Evolutionary conservation across 2,888 invertebrate genomes (phyloP), one percentile per base, ranked within the genome.

Genomic region (Seira musarum): DNA sequence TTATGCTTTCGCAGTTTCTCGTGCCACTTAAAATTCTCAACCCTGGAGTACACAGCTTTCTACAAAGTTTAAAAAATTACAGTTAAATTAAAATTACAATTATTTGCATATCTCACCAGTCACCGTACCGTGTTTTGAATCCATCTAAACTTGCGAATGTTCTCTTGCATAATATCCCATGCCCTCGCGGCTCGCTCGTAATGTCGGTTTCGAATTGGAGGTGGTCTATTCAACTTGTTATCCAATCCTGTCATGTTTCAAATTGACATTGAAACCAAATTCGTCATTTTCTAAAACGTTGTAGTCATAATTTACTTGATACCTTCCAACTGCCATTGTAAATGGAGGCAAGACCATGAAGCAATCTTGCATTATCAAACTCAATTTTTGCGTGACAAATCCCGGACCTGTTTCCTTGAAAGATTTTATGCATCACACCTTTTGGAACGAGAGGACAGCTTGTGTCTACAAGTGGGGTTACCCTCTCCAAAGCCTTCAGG

Each of bases 321-420:
- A 79, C 79, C 40, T 72, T 72, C 6, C 17, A 2, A 0, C 60
- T 6, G 13, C 79, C 79, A 64, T 67, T 79, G 40, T 79, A 79
- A 30, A 79, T 79, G 10, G 49, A 13, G 0, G 79, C 72, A n/a
- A 79, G 46, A 10, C 13, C 67, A 1, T 40, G 19, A n/a, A 79
- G 64, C n/a, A 79, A 30, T 15, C 61, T 72, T 1, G 72, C 79
- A 64, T 79, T 79, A 0, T 49, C 67, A 10, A 30, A 35, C 21
- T 72, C 79, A 22, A 79, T 79, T 53, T 73, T 67, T 1, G 63
- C 64, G 15, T 72, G 72, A 53, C 22, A n/a, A 17, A 68, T 10
- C 10, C 25, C 24, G 2, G 68, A 61, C 2, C 6, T 25, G 21
- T 72, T 79, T 10, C 19, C 19, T 17, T 6, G 19, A n/a, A 46